Percentiles rank a stretch among this genome's conserved stretches.
These are phyloP conservation scores for Podarcis muralis DNA, from an alignment of 2,113 vertebrate genomes.

Conservation along the genomic window DNA sequence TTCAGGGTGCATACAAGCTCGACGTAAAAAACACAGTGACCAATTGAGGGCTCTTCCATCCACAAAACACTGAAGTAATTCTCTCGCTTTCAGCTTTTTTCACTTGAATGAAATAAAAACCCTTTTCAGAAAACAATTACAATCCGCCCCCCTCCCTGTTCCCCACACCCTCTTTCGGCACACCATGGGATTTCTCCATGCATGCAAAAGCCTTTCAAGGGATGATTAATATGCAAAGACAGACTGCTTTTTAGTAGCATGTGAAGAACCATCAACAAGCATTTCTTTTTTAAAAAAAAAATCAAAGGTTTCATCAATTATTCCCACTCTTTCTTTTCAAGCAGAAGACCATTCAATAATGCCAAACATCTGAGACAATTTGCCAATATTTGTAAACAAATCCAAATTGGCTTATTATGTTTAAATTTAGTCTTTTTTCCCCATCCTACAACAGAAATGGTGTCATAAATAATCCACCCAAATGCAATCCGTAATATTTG, in stretches of 20 bases:
- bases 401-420: conserved; percentile 40
- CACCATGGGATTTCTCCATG: conserved; percentile 72
- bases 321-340: conserved; percentile 69
- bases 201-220: conserved; percentile 75
- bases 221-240: conserved; percentile 80
- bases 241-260: conserved; percentile 70
- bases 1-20: conserved; percentile 38
- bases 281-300: conserved; percentile 52
- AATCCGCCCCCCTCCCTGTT: conserved; percentile 34
- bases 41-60: conserved; percentile 61
- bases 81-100: conserved; percentile 72
- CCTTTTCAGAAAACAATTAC: conserved; percentile 79
- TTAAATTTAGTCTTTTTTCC: conserved; percentile 15
- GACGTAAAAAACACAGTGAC: conserved; percentile 53
- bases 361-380: conserved; percentile 56
- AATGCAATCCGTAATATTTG: background rate
- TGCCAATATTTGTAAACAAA: conserved; percentile 74
- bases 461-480: background rate
- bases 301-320: conserved; percentile 70
- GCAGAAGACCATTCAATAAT: conserved; percentile 63
- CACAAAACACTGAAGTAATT: conserved; percentile 64
- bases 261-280: conserved; percentile 71
- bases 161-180: conserved; percentile 56
- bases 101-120: conserved; percentile 79
- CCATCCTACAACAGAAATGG: background rate